phyloP scores from a whole-genome alignment of 2,888 invertebrate species.

The Acleris holmiana region DNA sequence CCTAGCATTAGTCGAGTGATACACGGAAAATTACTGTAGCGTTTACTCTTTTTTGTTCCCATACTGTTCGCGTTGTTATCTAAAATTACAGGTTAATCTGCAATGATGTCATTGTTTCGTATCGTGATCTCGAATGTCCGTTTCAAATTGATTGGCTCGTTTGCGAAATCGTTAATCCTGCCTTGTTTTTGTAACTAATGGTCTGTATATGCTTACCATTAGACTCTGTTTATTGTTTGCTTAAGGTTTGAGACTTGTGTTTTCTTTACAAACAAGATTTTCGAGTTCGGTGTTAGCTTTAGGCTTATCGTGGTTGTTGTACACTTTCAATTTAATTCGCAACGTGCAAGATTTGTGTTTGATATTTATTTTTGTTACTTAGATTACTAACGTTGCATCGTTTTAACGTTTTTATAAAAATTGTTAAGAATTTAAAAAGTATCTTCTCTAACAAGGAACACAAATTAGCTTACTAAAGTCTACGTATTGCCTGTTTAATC shows the following conservation, averaged over 20 bases:
- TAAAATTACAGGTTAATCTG: slow-evolving; percentile 47
- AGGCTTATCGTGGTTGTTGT: slow-evolving; percentile 37
- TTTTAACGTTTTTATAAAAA: too few species aligned
- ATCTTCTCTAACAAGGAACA: too few species aligned
- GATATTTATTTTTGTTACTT: slow-evolving; percentile 10
- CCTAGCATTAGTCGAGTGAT: slow-evolving; percentile 67
- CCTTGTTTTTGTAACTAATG: slow-evolving; percentile 37
- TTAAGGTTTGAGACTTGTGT: slow-evolving; percentile 32
- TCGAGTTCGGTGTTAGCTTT: slow-evolving; percentile 25
- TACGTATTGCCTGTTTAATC: too few species aligned
- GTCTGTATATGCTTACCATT: slow-evolving; percentile 31
- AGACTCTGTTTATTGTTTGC: slow-evolving; percentile 27
- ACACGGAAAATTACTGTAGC: slow-evolving; percentile 71
- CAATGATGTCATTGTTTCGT: slow-evolving; percentile 46
- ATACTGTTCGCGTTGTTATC: slow-evolving; percentile 46
- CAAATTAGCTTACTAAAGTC: too few species aligned
- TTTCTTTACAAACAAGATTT: slow-evolving; percentile 35
- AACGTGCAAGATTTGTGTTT: slow-evolving; percentile 16
- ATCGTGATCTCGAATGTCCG: slow-evolving; percentile 37
- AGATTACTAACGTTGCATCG: background rate
- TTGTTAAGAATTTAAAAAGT: too few species aligned
- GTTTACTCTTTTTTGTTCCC: slow-evolving; percentile 65
- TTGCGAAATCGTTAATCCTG: slow-evolving; percentile 39
- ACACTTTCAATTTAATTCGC: slow-evolving; percentile 38
- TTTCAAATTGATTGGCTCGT: slow-evolving; percentile 41